phyloP scores from a whole-genome alignment of 2,797 vertebrate species.

The Gadopsis marmoratus region DNA sequence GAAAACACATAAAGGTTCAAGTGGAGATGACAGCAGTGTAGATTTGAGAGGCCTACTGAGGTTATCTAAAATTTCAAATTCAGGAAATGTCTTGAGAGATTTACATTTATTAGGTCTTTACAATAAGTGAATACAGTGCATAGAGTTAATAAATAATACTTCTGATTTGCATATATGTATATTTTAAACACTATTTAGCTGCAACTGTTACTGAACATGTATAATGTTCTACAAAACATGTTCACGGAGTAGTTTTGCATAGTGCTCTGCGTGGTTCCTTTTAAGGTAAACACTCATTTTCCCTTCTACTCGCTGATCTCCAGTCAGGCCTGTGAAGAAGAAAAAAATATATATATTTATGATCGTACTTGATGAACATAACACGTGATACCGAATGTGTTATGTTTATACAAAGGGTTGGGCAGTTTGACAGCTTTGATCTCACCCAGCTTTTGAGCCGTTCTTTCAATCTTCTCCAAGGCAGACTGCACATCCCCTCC shows the following conservation, averaged over 20 bases:
- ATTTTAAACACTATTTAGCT: background rate
- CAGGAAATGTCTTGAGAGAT: background rate
- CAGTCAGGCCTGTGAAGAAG: conserved; percentile 72
- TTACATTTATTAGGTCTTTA: background rate
- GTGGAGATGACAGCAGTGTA: background rate
- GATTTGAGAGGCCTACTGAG: background rate
- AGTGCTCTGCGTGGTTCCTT: conserved; percentile 82
- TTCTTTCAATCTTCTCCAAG: conserved; percentile 78
- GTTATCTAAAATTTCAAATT: background rate
- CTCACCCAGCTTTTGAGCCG: conserved; percentile 83
- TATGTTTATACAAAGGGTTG: background rate
- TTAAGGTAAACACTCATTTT: conserved; percentile 86
- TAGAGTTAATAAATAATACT: background rate
- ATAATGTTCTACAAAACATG: conserved; percentile 74
- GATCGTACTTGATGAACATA: background rate
- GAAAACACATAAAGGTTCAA: background rate
- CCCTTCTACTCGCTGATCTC: conserved; percentile 77
- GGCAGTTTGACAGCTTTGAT: conserved; percentile 1
- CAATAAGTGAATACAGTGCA: background rate
- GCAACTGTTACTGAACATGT: background rate
- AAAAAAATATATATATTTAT: background rate
- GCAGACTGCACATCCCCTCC: conserved; percentile 78
- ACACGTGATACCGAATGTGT: background rate
- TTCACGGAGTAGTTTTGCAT: conserved; percentile 73
- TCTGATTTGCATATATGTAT: background rate